Evolutionary conservation across 2,888 invertebrate species (phyloP), one percentile per base, ranked within the genome.

Genomic region (Bombylius major): DNA sequence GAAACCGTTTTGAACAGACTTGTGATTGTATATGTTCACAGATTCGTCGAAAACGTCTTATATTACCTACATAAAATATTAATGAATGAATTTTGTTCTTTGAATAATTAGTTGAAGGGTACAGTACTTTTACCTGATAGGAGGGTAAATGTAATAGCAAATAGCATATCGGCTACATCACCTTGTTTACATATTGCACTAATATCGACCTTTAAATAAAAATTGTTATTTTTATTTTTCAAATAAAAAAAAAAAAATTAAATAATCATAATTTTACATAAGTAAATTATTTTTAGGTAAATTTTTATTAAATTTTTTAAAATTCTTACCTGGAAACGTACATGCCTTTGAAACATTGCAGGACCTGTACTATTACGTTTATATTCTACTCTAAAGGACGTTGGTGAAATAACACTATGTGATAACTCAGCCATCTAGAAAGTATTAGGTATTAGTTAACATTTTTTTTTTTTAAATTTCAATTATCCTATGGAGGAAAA

Each of bases 331-430:
- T 97, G 96, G 77, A 97, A 95, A 61, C 95, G 80, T 34, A 97
- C 95, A 75, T 96, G 96, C 63, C 97, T 78, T 68, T 96, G 94
- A 72, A 97, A 96, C 90, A 97, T 93, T 59, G 92, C 92, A 32
- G 94, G 91, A 55, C 93, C 94, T 62, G 94, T 90, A 49, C 90
- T 89, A 31, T 90, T 94, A 51, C 98, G 79, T 70, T 95, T 93
- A 77, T 98, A 99, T 72, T 99, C 98, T 57, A 98, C 97, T 55
- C 94, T 83, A 77, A 99, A 99, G 45, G 96, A 95, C 82, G 95
- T 95, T 51, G 98, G 96, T 61, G 95, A 95, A 39, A 94, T 84
- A n/a, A 99, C 98, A 68, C 93, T 97, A 77, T 99, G 99, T 50
- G 92, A 93, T 66, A 96, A 74, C 75, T 96, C 95, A 14, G 94